Base-by-base conservation (phyloP, 2,888 invertebrate species). In the Lasioglossum calceatum region DNA sequence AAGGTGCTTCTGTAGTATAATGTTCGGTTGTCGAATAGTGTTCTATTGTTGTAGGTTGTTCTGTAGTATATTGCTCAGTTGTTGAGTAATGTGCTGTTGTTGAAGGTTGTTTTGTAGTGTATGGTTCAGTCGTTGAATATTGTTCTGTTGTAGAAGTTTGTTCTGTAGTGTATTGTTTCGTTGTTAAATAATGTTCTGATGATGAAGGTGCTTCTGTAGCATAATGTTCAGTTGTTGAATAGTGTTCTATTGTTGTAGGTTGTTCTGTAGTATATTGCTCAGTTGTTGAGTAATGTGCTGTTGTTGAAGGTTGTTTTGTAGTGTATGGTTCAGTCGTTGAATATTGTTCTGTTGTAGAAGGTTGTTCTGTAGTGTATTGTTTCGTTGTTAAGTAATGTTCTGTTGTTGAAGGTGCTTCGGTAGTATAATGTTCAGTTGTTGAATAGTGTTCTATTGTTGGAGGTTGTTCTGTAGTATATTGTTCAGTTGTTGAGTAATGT, bases 21-120 rank as follows among this genome's bases (percentile, higher is more conserved):
- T 64, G 58, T 61, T 58, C 64, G 50, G 74, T 77, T 74, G 84
- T 23, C 3, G 50, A 47, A 14, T 42, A 58, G 42, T 64, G 36
- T 23, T 73, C 47, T 16, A 76, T 72, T 58, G 76, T 81, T 10
- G 19, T 0, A 14, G 42, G 19, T 16, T 32, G 39, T 85, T 75
- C 71, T 67, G 77, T 47, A 14, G 71, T 64, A 0, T 71, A n/a
- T 0, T 64, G 16, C 14, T 76, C 19, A 5, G 61, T 71, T 19
- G 83, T 4, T n/a, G 12, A 19, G 4, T 76, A 76, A 0, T 61
- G 19, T 81, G 14, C 50, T 42, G 10, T 74, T 42, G 32, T 50
- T 3, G 14, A 8, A 42, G 27, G n/a, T 42, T 72, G 67, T 74
- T 75, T 16, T 23, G 79, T 81, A 5, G 14, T 54, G 19, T 71